phyloP scores from a whole-genome alignment of 1,140 invertebrate genomes.

The Aleiodes sp. region DNA sequence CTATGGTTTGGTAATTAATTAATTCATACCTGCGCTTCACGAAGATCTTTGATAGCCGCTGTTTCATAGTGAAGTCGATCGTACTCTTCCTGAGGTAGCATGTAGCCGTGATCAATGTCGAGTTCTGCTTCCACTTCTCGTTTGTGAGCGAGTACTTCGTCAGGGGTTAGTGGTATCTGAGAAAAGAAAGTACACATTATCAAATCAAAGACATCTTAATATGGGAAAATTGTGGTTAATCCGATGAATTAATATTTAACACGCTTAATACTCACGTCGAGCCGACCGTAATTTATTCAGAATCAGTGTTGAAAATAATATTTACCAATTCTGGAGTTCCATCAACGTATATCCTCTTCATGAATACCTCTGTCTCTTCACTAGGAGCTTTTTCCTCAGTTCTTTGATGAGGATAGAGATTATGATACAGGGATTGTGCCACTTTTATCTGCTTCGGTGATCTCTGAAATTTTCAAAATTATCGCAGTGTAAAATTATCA shows the following conservation, averaged over 20 bases:
- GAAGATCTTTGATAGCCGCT: conserved; percentile 70
- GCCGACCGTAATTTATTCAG: no score
- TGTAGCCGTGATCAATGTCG: conserved; percentile 65
- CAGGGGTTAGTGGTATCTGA: conserved; percentile 42
- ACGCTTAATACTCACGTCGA: neutral
- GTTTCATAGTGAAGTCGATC: conserved; percentile 71
- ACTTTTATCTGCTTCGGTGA: conserved; percentile 45
- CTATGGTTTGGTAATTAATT: no score
- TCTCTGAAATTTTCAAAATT: conserved; percentile 36
- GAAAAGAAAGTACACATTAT: no score
- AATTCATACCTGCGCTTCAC: conserved; percentile 66
- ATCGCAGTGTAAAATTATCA: no score
- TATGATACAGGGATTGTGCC: conserved; percentile 43
- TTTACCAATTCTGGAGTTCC: conserved; percentile 44
- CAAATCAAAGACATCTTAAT: no score
- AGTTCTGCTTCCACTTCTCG: conserved; percentile 56
- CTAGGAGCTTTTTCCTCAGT: conserved; percentile 19
- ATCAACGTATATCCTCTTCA: conserved; percentile 43
- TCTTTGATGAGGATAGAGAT: conserved; percentile 46
- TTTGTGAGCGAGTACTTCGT: conserved; percentile 39
- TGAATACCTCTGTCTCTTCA: conserved; percentile 42
- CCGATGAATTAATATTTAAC: no score
- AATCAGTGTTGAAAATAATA: neutral
- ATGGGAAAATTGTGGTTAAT: no score
- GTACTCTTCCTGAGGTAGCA: conserved; percentile 68